Base-by-base conservation (phyloP, 1,140 invertebrate genomes). In the Chrysomallon squamiferum region DNA sequence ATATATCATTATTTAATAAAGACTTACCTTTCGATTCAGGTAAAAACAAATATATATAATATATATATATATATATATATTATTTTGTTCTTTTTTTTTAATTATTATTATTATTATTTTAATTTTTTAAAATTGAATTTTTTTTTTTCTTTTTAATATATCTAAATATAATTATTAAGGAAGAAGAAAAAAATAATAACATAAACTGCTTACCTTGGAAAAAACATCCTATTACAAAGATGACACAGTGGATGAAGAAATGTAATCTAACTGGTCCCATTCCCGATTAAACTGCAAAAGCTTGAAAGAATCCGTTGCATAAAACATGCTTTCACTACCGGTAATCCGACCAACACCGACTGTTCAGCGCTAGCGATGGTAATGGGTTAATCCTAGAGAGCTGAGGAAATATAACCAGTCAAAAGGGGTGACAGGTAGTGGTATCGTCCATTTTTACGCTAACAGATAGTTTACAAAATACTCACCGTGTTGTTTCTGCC, bases 151-250 rank as follows among this genome's bases (percentile, higher is more conserved):
- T n/a, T n/a, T n/a, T n/a, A n/a, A n/a, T 7, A 38, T 15, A 38
- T 5, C 6, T 38, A 38, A 38, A 38, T 38, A 38, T 15, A 38
- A 15, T 5, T 38, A 38, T 7, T 7, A 15, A 38, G 50, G 18
- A 15, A 54, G 29, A 54, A 54, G 3, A 27, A 54, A 29, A 30
- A 54, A 27, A 27, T 15, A 27, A 22, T 33, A 11, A 58, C n/a
- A n/a, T n/a, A n/a, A n/a, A n/a, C n/a, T n/a, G n/a, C 56, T 58
- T 58, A 58, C 56, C 56, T 38, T 35, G 56, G 20, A 58, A 58
- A 38, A 58, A 58, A 58, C 56, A 58, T 58, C 56, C 56, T 33
- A 58, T 58, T 33, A 58, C 18, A 58, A 58, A 58, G 33, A 58
- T 35, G 20, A 58, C 56, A 58, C 56, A 29, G 30, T 58, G 33